These are phyloP conservation scores for Coptodon rendalli DNA, from an alignment of 2,113 vertebrate species.

Conservation along the genomic window DNA sequence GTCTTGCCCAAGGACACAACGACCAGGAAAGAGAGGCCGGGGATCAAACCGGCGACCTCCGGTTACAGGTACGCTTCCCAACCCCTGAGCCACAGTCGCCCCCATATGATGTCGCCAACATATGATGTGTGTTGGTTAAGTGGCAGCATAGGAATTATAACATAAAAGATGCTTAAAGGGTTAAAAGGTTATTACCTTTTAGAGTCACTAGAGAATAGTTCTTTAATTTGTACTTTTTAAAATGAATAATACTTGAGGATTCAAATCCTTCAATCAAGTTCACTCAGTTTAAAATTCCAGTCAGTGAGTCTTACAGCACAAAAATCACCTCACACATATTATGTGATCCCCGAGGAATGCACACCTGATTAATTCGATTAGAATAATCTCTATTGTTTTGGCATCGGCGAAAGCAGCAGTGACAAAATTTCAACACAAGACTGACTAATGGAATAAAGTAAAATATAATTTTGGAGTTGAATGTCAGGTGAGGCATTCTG, in stretches of 20 bases:
- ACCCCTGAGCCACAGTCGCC: no score
- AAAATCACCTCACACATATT: neutral
- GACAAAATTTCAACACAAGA: neutral
- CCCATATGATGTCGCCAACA: no score
- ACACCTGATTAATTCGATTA: slow-evolving; percentile 27
- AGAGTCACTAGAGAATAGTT: neutral
- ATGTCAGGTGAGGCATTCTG: neutral
- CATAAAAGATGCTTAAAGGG: neutral
- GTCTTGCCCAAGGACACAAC: no score
- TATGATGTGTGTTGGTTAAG: neutral
- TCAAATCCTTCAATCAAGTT: slow-evolving; percentile 1
- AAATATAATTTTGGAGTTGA: neutral
- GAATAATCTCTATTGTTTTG: slow-evolving; percentile 22
- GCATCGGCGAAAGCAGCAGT: neutral
- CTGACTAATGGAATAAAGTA: slow-evolving; percentile 3
- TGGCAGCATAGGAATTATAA: neutral
- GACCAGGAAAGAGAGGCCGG: no score
- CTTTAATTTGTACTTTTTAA: neutral
- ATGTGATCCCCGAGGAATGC: neutral
- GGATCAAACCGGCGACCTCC: no score
- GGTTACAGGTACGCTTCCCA: no score
- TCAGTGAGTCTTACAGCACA: neutral
- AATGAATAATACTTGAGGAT: neutral
- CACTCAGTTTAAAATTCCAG: neutral
- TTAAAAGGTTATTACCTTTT: neutral